These are phyloP conservation scores for Rhopalosiphum nymphaeae DNA, from an alignment of 2,888 invertebrate genomes.

Conservation along the genomic window DNA sequence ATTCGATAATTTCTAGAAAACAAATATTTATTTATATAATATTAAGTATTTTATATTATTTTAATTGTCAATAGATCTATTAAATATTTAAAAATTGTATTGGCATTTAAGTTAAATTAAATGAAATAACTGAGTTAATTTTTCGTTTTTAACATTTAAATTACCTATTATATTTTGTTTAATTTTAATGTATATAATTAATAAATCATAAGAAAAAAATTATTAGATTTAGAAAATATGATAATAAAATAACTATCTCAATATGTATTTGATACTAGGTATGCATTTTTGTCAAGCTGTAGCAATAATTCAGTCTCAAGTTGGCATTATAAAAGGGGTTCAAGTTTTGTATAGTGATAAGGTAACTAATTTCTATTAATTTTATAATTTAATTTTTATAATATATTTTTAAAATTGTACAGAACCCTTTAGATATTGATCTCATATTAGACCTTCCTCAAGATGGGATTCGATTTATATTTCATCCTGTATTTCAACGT, in stretches of 20 bases:
- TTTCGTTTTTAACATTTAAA: neutral
- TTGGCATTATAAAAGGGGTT: slow-evolving; percentile 93
- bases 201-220: neutral
- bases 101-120: neutral
- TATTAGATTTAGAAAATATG: neutral
- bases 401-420: slow-evolving; percentile 70
- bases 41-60: neutral
- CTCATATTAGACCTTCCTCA: slow-evolving; percentile 95
- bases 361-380: slow-evolving; percentile 74
- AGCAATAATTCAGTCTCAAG: slow-evolving; percentile 95
- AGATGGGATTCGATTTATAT: slow-evolving; percentile 96
- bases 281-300: slow-evolving; percentile 99
- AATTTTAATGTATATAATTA: neutral
- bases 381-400: neutral
- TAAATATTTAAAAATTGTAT: neutral
- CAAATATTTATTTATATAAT: neutral
- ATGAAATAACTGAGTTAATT: neutral
- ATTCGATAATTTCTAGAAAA: neutral
- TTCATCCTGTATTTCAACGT: slow-evolving; percentile 81
- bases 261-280: slow-evolving; percentile 76
- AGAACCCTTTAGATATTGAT: slow-evolving; percentile 96
- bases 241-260: neutral
- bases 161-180: neutral
- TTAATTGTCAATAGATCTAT: neutral
- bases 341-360: slow-evolving; percentile 97